Base-by-base conservation (phyloP, 2,797 vertebrate genomes). In the Myripristis jacobus region DNA sequence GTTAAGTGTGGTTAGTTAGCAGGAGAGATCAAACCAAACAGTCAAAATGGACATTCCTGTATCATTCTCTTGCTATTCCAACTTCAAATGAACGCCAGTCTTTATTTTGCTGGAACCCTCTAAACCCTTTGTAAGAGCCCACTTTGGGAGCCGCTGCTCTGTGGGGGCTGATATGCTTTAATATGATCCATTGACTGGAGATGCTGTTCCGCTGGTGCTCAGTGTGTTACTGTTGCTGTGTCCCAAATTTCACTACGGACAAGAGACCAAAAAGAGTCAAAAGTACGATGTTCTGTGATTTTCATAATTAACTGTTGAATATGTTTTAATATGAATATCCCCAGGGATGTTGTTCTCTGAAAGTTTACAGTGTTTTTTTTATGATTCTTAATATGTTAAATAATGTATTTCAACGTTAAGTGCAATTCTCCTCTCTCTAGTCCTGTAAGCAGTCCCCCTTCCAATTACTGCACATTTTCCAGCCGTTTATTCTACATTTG, bases 311-410 rank as follows among this genome's bases (percentile, higher is more conserved):
- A 47, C 25, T 50, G 16, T 67, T 72, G 29, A 66, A 51, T 70
- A 21, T 65, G 61, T 78, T 80, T 77, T 60, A 50, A 10, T 55
- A 21, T 53, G 21, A 70, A 31, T 36, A 53, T 63, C 36, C 47
- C 56, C n/a, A 18, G 54, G 67, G 44, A 58, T 36, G 5, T 64
- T 63, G 68, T 77, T 34, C 60, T 68, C 67, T 73, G 50, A 53
- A 73, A 75, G 77, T 91, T 87, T 77, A 82, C 58, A 58, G 64
- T 70, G 38, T 27, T 66, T 73, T 68, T 57, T 65, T 73, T 54
- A 59, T 55, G 62, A 61, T 66, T 68, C 16, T 21, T 66, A n/a
- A n/a, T n/a, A n/a, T 58, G 43, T 69, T 81, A 34, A 76, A 66
- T 73, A 38, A 54, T 53, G 36, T 65, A 54, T 77, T 83, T 75